Percentiles rank a stretch among this genome's conserved stretches.
Evolutionary conservation across 2,797 vertebrate species (phyloP).

Genomic region (Peromyscus attwateri): DNA sequence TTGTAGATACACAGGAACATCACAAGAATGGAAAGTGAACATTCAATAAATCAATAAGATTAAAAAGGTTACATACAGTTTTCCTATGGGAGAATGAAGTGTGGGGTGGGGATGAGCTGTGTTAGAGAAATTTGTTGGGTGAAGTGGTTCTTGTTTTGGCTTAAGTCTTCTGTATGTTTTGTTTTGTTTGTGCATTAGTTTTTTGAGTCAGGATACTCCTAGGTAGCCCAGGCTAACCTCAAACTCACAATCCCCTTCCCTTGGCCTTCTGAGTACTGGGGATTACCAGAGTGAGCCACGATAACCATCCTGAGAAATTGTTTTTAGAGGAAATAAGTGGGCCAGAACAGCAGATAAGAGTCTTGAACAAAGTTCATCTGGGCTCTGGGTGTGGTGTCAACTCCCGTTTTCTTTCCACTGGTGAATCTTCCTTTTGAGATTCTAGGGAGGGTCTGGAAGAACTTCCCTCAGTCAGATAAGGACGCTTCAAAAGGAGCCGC

Average conservation of each 20-base stretch:
- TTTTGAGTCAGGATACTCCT: neutral
- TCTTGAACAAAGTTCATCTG: neutral
- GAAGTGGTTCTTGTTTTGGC: neutral
- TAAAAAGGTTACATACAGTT: neutral
- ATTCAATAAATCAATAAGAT: neutral
- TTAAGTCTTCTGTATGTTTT: neutral
- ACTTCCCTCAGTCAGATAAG: neutral
- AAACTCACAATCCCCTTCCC: neutral
- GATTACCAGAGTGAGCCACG: too few relatives aligned
- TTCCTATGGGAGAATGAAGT: neutral
- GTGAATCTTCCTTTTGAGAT: neutral
- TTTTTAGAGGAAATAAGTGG: neutral
- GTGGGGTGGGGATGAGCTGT: rapidly evolving
- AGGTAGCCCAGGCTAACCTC: neutral
- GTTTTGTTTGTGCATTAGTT: neutral
- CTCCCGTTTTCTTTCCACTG: neutral
- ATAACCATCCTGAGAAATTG: neutral
- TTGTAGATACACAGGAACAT: too few relatives aligned
- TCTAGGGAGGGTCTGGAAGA: neutral
- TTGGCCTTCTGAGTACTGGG: neutral
- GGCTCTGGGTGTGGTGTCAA: neutral
- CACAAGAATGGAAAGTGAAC: neutral
- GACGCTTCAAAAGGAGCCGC: neutral
- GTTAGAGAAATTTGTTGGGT: neutral
- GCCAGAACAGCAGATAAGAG: neutral